phyloP scores from a whole-genome alignment of 2,113 vertebrate genomes.

The Rhombomys opimus region DNA sequence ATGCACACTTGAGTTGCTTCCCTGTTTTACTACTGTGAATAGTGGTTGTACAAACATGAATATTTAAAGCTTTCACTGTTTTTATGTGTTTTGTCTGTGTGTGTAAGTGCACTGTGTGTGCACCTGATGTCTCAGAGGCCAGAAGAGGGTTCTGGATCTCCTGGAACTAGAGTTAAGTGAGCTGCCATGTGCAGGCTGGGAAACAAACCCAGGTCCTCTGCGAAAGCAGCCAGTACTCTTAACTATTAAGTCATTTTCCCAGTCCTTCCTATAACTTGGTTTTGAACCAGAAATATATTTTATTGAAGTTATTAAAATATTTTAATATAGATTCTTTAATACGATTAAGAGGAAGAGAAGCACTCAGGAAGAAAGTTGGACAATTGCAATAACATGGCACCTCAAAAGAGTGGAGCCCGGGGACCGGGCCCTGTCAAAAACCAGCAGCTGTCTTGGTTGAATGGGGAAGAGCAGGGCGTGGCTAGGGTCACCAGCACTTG shows the following conservation, averaged over 20 bases:
- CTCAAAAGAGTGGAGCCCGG: background rate
- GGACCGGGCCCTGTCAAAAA: no score
- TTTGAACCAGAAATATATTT: background rate
- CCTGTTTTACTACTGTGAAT: background rate
- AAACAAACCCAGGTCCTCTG: background rate
- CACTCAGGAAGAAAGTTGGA: background rate
- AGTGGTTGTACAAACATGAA: background rate
- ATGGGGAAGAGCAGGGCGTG: background rate
- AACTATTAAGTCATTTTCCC: background rate
- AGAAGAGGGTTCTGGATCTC: no score
- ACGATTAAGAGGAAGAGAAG: background rate
- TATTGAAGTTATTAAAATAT: background rate
- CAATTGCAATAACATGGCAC: background rate
- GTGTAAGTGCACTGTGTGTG: background rate
- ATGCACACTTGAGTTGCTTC: background rate
- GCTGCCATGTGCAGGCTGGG: background rate
- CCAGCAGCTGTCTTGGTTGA: background rate
- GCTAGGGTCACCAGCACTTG: background rate
- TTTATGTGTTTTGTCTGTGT: background rate
- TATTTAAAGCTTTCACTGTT: background rate
- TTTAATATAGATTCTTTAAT: background rate
- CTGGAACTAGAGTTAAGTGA: background rate
- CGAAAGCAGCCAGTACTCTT: background rate
- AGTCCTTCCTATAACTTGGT: background rate
- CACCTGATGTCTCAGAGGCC: background rate